phyloP scores from a whole-genome alignment of 2,797 vertebrate species.

The Mus caroli region DNA sequence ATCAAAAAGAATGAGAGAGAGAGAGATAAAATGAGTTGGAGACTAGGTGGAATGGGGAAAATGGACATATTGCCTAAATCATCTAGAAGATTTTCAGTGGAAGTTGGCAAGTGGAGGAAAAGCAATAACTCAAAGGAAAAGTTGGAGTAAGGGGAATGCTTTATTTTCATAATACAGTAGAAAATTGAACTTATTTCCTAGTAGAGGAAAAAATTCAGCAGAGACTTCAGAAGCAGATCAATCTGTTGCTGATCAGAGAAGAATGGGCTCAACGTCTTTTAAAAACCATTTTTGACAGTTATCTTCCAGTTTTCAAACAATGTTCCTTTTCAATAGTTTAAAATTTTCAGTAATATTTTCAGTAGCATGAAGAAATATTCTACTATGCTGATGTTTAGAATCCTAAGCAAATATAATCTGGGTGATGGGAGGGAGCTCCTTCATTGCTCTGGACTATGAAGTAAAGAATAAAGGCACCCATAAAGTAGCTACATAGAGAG shows the following conservation, averaged over 20 bases:
- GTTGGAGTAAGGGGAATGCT: neutral
- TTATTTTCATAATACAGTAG: conserved; percentile 10
- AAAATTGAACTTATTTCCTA: conserved; percentile 38
- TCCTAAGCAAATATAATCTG: neutral
- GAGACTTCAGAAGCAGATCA: conserved; percentile 52
- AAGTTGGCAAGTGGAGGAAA: neutral
- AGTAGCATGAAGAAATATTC: neutral
- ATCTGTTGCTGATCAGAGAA: conserved; percentile 27
- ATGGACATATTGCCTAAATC: neutral
- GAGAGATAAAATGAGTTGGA: neutral
- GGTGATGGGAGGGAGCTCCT: neutral
- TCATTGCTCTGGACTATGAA: neutral
- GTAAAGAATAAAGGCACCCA: neutral
- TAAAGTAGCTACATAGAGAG: neutral
- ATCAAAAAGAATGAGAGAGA: neutral
- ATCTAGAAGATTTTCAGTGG: neutral
- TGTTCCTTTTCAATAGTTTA: neutral
- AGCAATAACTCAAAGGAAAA: neutral
- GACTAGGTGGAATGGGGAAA: neutral
- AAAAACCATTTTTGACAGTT: conserved; percentile 6
- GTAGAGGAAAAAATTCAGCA: conserved; percentile 4
- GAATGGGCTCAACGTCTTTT: neutral
- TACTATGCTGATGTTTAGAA: neutral
- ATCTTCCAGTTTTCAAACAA: conserved; percentile 22
- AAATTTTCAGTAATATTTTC: conserved; percentile 51